Base-by-base conservation (phyloP, 2,888 invertebrate species). In the Eutolmus rufibarbis region DNA sequence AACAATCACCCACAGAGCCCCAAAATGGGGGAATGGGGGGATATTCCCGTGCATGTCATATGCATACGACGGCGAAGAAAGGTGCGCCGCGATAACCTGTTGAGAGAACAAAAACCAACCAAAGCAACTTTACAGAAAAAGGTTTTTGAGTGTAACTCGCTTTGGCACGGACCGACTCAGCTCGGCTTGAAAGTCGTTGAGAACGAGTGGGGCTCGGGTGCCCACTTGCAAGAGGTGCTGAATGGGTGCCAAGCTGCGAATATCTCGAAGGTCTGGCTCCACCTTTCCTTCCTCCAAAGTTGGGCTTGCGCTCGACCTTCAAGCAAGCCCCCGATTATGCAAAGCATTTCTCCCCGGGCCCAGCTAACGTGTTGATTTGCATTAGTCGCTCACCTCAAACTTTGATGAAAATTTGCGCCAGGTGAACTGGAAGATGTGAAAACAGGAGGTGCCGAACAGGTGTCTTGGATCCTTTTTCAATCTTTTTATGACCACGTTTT, bases 1-100 rank as follows among this genome's bases (percentile, higher is more conserved):
- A 78, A 78, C 78, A 78, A 78, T 78, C 78, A 78, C 78, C 78
- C 78, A 78, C 78, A 78, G 37, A 46, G 43, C 23, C 23, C 78
- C 28, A 46, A 46, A 46, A 1, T 5, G 43, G 43, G 77, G 19
- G n/a, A 19, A 23, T 23, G 78, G 43, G 78, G 43, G 14, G 43
- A 40, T 78, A 78, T 78, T 78, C 37, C 28, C 28, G 28, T 28
- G 28, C 66, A 66, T 23, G 8, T 19, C 66, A 66, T 51, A 19
- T 51, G n/a, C 66, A 66, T 66, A 66, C 2, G 78, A 16, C 19
- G 43, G 2, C 23, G 40, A 78, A 46, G 78, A 78, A 78, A 78
- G 78, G 78, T 78, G 78, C 23, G 78, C 40, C 78, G 12, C 66
- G 43, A 28, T 23, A 78, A 78, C 78, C 78, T 78, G 78, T 78